phyloP scores from a whole-genome alignment of 2,888 invertebrate genomes.

The Hydroisotoma schaefferi region DNA sequence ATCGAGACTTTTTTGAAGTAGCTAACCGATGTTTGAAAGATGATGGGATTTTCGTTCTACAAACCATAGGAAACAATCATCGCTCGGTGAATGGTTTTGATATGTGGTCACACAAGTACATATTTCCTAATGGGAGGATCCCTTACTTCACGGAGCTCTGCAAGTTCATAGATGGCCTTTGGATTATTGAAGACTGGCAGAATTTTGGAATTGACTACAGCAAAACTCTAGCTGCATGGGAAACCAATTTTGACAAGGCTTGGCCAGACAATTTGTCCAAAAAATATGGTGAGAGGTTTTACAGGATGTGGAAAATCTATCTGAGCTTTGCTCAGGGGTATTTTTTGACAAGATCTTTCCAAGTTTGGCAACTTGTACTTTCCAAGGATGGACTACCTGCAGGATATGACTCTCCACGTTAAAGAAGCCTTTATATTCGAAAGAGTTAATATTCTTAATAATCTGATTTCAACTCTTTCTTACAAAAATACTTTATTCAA shows the following conservation, averaged over 20 bases:
- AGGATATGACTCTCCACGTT: conserved; percentile 21
- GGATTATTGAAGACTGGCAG: conserved; percentile 41
- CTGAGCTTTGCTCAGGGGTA: conserved; percentile 27
- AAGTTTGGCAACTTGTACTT: conserved; percentile 35
- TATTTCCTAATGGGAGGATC: conserved; percentile 41
- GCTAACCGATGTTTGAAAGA: conserved; percentile 26
- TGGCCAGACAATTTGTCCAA: conserved; percentile 33
- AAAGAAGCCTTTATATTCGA: not conserved
- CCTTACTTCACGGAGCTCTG: conserved; percentile 41
- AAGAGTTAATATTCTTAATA: too few relatives aligned
- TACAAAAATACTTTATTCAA: too few relatives aligned
- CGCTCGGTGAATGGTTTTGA: conserved; percentile 23
- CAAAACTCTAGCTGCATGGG: conserved; percentile 39
- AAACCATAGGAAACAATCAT: conserved; percentile 35
- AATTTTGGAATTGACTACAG: conserved; percentile 39
- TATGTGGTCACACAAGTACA: conserved; percentile 41
- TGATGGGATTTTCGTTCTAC: conserved; percentile 37
- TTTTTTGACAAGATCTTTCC: conserved; percentile 28
- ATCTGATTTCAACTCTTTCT: too few relatives aligned
- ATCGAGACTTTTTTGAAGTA: conserved; percentile 35
- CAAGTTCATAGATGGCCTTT: conserved; percentile 28
- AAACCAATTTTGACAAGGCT: conserved; percentile 35
- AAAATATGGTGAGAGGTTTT: conserved; percentile 38
- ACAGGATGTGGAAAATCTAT: conserved; percentile 41
- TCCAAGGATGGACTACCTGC: conserved; percentile 25